These are phyloP conservation scores for Oscheius sp. DNA, from an alignment of 1,140 invertebrate genomes.

Conservation along the genomic window DNA sequence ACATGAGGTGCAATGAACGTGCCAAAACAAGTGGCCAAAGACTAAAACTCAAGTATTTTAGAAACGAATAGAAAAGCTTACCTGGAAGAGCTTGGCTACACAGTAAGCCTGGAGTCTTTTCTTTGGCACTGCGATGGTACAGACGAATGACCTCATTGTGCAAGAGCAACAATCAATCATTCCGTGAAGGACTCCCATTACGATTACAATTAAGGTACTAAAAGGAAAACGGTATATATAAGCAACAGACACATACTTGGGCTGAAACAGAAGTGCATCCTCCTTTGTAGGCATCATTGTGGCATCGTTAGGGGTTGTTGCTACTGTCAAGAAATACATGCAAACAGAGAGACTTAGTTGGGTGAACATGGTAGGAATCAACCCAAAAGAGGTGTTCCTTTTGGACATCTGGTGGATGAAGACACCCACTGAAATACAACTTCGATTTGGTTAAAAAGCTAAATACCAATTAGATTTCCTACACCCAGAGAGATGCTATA, in stretches of 20 bases:
- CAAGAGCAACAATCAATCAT: background rate
- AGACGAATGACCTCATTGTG: conserved; percentile 1
- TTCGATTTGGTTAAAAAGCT: background rate
- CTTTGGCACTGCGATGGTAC: background rate
- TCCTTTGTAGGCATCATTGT: background rate
- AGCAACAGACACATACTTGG: background rate
- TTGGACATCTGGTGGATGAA: conserved; percentile 1
- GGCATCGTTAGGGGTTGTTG: background rate
- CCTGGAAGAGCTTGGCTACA: background rate
- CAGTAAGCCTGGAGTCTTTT: background rate
- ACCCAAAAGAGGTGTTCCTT: background rate
- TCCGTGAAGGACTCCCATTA: background rate
- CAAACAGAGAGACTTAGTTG: background rate
- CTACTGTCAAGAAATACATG: background rate
- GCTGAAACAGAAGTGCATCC: background rate
- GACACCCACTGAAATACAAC: background rate
- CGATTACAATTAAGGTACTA: background rate
- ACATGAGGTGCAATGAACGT: background rate
- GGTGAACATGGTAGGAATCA: background rate
- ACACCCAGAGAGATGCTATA: background rate
- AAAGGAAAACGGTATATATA: background rate
- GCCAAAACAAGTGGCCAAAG: background rate
- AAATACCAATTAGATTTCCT: background rate
- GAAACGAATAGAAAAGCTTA: background rate
- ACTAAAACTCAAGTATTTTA: background rate